phyloP scores from a whole-genome alignment of 2,888 invertebrate genomes.

The Anagyrus pseudococci region DNA sequence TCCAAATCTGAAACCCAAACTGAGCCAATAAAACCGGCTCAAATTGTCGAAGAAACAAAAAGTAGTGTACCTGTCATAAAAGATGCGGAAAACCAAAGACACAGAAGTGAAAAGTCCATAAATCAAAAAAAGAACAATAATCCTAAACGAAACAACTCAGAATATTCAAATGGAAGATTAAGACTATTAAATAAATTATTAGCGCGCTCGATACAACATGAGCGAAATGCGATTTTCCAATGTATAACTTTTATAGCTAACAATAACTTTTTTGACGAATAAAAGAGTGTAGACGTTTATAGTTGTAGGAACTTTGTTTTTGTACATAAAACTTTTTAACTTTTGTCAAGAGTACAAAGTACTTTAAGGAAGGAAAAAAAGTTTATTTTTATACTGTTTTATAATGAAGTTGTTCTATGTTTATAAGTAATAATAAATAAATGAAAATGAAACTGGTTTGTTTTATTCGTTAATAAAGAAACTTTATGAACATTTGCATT shows the following conservation, averaged over 20 bases:
- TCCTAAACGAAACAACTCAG: constrained; percentile 2
- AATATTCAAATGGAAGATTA: constrained; percentile 37
- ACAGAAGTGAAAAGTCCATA: background rate
- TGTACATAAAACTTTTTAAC: background rate
- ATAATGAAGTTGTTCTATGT: no score
- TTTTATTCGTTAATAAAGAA: constrained; percentile 13
- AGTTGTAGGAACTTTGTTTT: background rate
- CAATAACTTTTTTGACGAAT: constrained; percentile 78
- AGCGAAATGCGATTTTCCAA: constrained; percentile 85
- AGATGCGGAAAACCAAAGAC: background rate
- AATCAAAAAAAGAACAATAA: background rate
- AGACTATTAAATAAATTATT: constrained; percentile 74
- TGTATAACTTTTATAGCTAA: constrained; percentile 82
- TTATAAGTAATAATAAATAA: no score
- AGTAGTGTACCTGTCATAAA: background rate
- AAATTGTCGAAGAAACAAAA: background rate
- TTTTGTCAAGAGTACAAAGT: no score
- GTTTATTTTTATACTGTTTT: no score
- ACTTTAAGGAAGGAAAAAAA: no score
- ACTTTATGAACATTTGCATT: background rate
- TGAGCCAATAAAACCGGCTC: background rate
- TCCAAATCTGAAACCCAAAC: constrained; percentile 6
- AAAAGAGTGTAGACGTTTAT: background rate
- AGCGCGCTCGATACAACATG: constrained; percentile 80
- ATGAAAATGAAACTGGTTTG: no score